A percentile compares a stretch with the other conserved stretches of the same genome.
phyloP scores from a whole-genome alignment of 2,888 invertebrate species.

The Phengaris alcon region DNA sequence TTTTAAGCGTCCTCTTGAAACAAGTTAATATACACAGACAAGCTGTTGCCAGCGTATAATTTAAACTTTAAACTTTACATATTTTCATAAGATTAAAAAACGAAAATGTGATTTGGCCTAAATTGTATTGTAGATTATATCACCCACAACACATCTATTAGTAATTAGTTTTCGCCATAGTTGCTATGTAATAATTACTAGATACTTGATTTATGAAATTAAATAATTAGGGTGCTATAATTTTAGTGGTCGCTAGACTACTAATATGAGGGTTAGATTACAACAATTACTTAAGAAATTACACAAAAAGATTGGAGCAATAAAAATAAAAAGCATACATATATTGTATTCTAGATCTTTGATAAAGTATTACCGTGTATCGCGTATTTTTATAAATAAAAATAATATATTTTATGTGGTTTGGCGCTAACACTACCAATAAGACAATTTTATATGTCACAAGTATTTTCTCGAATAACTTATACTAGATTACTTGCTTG shows the following conservation, averaged over 20 bases:
- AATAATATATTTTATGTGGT: neutral
- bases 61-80: no score
- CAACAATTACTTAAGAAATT: neutral
- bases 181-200: no score
- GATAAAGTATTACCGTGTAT: neutral
- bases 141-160: no score
- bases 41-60: neutral
- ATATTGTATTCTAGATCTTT: neutral
- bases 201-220: no score
- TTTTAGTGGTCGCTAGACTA: no score
- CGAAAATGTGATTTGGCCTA: no score
- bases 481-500: neutral
- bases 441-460: conserved; percentile 10
- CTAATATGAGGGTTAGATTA: neutral
- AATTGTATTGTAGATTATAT: no score
- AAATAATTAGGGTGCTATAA: no score
- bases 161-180: no score
- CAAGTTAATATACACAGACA: neutral
- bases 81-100: no score
- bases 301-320: neutral
- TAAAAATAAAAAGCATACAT: neutral
- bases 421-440: neutral
- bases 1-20: neutral
- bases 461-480: conserved; percentile 8
- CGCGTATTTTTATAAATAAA: neutral